Evolutionary conservation across 2,888 invertebrate species (phyloP).

Genomic region (Leucophenga maculata): DNA sequence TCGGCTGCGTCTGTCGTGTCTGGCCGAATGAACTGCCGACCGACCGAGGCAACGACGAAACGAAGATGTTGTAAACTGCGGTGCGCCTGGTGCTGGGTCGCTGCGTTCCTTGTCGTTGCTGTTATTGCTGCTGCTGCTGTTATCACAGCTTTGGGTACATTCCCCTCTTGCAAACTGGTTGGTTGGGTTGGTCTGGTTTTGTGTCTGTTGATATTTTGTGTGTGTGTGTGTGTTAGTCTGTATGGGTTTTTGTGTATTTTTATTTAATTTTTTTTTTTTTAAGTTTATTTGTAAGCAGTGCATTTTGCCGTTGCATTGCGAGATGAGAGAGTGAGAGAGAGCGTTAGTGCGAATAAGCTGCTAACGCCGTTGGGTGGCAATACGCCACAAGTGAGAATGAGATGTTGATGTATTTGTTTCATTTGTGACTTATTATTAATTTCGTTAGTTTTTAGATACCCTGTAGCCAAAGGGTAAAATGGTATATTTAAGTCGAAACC

Average conservation of each 20-base stretch:
- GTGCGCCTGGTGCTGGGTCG: no score
- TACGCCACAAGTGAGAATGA: no score
- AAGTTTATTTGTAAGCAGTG: conserved; percentile 1
- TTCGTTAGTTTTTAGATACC: not conserved
- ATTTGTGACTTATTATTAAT: not conserved
- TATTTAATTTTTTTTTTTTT: not conserved
- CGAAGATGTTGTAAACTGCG: no score
- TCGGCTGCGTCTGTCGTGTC: no score
- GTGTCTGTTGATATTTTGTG: not conserved
- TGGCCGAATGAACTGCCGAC: no score
- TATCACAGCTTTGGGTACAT: conserved; percentile 15
- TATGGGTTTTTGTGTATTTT: not conserved
- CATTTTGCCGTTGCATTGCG: conserved; percentile 3
- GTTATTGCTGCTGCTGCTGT: conserved; percentile 12
- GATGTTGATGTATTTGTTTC: no score
- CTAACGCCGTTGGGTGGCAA: conserved; percentile 38
- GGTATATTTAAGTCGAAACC: no score
- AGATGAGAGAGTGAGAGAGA: conserved; percentile 29
- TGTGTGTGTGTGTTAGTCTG: not conserved
- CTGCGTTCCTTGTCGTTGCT: not conserved
- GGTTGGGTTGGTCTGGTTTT: conserved; percentile 8
- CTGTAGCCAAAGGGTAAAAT: no score
- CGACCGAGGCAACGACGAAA: no score
- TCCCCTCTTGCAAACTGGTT: conserved; percentile 15
- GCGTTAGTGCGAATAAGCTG: conserved; percentile 14